Conservation (phyloP, 1,140 invertebrate genomes). For the Drosophila kohkoa region DNA sequence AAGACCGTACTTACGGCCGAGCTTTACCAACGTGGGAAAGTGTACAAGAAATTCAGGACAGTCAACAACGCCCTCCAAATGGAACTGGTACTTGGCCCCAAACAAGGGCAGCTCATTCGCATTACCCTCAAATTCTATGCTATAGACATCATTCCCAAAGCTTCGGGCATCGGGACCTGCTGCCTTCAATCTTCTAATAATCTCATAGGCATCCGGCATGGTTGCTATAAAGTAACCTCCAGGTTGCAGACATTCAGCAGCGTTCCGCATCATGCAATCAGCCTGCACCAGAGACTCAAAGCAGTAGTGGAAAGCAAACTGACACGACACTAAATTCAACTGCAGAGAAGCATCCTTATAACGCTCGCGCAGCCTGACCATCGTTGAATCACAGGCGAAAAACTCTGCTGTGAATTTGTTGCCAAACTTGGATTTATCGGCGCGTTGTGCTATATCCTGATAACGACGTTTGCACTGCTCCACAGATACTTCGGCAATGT, state of each 20-base stretch:
- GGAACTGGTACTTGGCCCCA: slow-evolving; percentile 98
- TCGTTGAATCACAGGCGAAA: slow-evolving; percentile 95
- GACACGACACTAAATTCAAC: slow-evolving; percentile 97
- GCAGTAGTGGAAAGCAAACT: slow-evolving; percentile 98
- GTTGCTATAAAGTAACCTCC: slow-evolving; percentile 99
- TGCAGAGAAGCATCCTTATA: slow-evolving; percentile 91
- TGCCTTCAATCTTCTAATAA: slow-evolving; percentile 88
- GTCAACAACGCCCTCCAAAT: slow-evolving; percentile 97
- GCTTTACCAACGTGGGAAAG: slow-evolving; percentile 93
- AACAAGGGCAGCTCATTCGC: slow-evolving; percentile 92
- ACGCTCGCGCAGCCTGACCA: slow-evolving; percentile 90
- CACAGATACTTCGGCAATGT: slow-evolving; percentile 97
- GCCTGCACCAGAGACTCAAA: slow-evolving; percentile 97
- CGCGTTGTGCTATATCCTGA: slow-evolving; percentile 86
- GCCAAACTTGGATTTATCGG: slow-evolving; percentile 76
- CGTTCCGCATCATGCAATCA: slow-evolving; percentile 96
- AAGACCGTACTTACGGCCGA: slow-evolving; percentile 93
- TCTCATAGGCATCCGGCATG: slow-evolving; percentile 96
- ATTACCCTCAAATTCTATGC: slow-evolving; percentile 92
- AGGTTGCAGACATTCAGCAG: slow-evolving; percentile 93
- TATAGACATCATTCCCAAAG: slow-evolving; percentile 96
- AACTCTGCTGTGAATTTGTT: slow-evolving; percentile 94
- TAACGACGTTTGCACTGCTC: slow-evolving; percentile 93
- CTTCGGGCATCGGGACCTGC: slow-evolving; percentile 86
- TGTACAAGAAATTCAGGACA: slow-evolving; percentile 99